Conservation (phyloP, 1,140 invertebrate species). For the Thaumatotibia leucotreta region DNA sequence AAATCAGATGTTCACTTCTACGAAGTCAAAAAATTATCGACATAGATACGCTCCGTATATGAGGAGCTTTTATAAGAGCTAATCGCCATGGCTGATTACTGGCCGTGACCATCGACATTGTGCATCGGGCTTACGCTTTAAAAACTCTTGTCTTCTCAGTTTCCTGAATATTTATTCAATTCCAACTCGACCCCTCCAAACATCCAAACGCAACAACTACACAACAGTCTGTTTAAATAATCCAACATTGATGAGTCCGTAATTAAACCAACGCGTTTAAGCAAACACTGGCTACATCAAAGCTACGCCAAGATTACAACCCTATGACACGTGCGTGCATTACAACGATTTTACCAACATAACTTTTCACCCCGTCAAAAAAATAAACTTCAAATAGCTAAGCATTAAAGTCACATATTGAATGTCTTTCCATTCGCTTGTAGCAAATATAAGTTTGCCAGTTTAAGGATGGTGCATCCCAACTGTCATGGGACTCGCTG, state of each 20-base stretch:
- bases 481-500: conserved; percentile 66
- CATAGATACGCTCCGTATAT: too few species aligned
- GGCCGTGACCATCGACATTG: too few species aligned
- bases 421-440: neutral
- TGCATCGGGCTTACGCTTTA: too few species aligned
- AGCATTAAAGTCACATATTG: conserved; percentile 25
- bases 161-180: too few species aligned
- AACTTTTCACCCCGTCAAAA: neutral
- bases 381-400: neutral
- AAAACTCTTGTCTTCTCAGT: too few species aligned
- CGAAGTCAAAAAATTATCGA: too few species aligned
- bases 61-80: too few species aligned
- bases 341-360: conserved; percentile 33
- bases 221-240: conserved; percentile 49
- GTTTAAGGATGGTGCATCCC: conserved; percentile 44
- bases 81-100: too few species aligned
- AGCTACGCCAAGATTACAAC: conserved; percentile 59
- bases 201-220: neutral
- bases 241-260: conserved; percentile 68
- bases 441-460: conserved; percentile 27
- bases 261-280: conserved; percentile 64
- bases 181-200: neutral
- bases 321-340: conserved; percentile 61
- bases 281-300: conserved; percentile 67
- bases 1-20: too few species aligned